Evolutionary conservation across 2,797 vertebrate genomes (phyloP).

Genomic region (Mus minutoides): DNA sequence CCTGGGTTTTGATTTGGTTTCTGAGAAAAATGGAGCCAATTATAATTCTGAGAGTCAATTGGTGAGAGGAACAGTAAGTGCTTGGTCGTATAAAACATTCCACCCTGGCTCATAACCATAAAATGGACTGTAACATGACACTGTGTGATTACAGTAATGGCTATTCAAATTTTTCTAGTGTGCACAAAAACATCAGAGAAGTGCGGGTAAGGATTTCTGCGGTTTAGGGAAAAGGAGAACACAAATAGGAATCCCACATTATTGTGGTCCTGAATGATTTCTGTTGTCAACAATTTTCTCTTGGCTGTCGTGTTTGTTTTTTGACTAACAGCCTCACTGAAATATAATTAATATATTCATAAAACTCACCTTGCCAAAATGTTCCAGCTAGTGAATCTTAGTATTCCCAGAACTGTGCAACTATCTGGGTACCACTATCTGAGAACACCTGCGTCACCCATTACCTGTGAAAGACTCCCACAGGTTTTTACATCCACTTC

Average conservation of each 20-base stretch:
- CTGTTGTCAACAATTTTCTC: neutral
- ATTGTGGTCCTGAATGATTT: neutral
- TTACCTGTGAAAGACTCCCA: neutral
- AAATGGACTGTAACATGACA: neutral
- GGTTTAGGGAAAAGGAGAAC: neutral
- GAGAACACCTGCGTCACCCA: neutral
- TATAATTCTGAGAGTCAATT: neutral
- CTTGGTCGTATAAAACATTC: neutral
- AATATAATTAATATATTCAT: no score
- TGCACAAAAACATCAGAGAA: neutral
- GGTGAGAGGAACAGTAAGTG: neutral
- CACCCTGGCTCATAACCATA: neutral
- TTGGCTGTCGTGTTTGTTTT: neutral
- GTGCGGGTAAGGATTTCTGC: neutral
- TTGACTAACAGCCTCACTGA: neutral
- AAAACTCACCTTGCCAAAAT: neutral
- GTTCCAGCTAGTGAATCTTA: neutral
- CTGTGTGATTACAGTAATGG: neutral
- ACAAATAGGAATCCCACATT: neutral
- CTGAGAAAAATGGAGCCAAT: slow-evolving; percentile 12
- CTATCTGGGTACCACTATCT: neutral
- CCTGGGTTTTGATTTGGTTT: slow-evolving; percentile 29
- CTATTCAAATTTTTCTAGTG: neutral
- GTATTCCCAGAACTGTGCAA: neutral
- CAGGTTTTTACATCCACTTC: neutral